Base-by-base conservation (phyloP, 2,888 invertebrate genomes). In the Octodonta nipae region DNA sequence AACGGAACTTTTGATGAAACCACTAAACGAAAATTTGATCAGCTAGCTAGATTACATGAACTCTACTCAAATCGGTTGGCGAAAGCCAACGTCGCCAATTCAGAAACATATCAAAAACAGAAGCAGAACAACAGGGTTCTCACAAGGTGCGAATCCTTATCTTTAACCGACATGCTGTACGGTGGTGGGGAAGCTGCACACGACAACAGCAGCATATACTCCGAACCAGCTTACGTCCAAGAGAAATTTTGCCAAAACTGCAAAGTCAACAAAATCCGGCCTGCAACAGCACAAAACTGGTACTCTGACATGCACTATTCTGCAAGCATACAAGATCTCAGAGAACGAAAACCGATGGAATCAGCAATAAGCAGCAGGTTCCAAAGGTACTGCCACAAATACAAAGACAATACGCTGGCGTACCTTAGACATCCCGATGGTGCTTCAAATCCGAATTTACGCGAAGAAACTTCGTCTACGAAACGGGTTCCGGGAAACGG, bases 381-480 rank as follows among this genome's bases (percentile, higher is more conserved):
- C 55, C 68, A 81, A 60, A 66, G 80, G 58, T 47, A 45, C 33
- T 61, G 72, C 56, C 70, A 68, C 53, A 66, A 73, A 59, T 51
- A 71, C 52, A 53, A 69, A 50, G 66, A 67, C 58, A 66, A 63
- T 43, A n/a, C n/a, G n/a, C 60, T 69, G 40, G 81, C 84, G 17
- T 77, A 79, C 37, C 60, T 88, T 32, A 71, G 87, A 41, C 85
- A 87, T 64, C 89, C 89, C 4, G 91, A 91, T 51, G 89, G 89
- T 28, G 88, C 91, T 30, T 91, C 89, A 13, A 89, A 91, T 68
- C 89, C 89, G 11, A 87, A 88, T 65, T 67, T 91, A 49, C 70
- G 75, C 34, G 80, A 79, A 57, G 76, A 75, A 58, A 58, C 61
- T 32, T 69, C 67, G 46, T 11, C 22, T 11, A 3, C 10, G 10